Evolutionary conservation across 1,140 invertebrate genomes (phyloP).

Genomic region (Ostrea denselamellosa): DNA sequence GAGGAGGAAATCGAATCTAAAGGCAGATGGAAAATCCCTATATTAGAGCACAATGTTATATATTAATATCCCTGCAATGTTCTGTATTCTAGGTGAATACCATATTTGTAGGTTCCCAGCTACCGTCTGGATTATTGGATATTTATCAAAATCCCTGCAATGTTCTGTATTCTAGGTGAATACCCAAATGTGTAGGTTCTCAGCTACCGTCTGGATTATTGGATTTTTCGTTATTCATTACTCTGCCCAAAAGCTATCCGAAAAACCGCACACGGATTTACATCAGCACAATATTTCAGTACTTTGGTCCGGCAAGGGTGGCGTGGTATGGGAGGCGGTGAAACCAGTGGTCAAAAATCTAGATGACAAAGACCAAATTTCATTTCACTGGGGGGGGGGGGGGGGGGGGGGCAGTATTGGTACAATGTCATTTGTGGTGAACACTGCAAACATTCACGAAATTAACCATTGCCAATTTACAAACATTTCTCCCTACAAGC

Average conservation of each 20-base stretch:
- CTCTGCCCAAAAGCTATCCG: neutral
- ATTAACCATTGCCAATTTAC: conserved; percentile 1
- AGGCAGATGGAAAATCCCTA: conserved; percentile 37
- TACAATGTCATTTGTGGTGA: neutral
- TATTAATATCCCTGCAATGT: too few relatives aligned
- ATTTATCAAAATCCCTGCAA: too few relatives aligned
- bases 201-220: conserved; percentile 19
- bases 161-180: neutral
- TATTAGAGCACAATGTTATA: too few relatives aligned
- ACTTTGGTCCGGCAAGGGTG: neutral
- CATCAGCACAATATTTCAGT: neutral
- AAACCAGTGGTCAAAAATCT: neutral
- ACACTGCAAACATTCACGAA: too few relatives aligned
- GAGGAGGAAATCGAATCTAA: neutral
- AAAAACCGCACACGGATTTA: neutral
- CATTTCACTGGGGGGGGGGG: too few relatives aligned
- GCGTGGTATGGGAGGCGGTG: conserved; percentile 19
- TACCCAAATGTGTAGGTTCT: neutral
- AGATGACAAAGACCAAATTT: too few relatives aligned
- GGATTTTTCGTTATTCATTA: neutral
- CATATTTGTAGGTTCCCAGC: neutral
- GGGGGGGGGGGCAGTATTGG: conserved; percentile 35
- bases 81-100: neutral
- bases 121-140: conserved; percentile 36
- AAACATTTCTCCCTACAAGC: neutral